These are phyloP conservation scores for Aradophagus sp. DNA, from an alignment of 1,140 invertebrate genomes.

Conservation along the genomic window DNA sequence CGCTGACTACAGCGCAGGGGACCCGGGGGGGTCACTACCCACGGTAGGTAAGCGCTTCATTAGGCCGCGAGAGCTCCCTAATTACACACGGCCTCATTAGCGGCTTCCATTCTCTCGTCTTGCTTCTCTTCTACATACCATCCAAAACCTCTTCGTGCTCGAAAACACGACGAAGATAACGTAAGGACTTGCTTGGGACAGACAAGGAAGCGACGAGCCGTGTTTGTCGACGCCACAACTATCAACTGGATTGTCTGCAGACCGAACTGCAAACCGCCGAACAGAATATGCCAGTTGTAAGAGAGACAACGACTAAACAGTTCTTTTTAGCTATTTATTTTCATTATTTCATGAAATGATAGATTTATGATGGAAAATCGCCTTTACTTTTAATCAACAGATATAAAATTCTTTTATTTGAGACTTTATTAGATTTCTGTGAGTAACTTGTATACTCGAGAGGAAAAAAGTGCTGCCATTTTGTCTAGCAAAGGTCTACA, in stretches of 20 bases:
- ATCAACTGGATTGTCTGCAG: slow-evolving; percentile 49
- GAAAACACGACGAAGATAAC: slow-evolving; percentile 14
- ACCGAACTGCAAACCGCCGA: slow-evolving; percentile 52
- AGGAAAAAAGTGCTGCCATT: too few relatives aligned
- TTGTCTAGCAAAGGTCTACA: too few relatives aligned
- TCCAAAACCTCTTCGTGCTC: slow-evolving; percentile 46
- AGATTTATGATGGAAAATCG: too few relatives aligned
- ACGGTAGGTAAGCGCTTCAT: slow-evolving; percentile 75
- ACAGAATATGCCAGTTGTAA: slow-evolving; percentile 39
- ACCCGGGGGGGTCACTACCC: slow-evolving; percentile 60
- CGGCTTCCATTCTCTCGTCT: slow-evolving; percentile 66
- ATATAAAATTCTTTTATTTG: too few relatives aligned
- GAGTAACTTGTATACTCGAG: too few relatives aligned
- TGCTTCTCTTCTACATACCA: slow-evolving; percentile 52
- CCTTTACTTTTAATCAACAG: too few relatives aligned
- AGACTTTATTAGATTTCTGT: too few relatives aligned
- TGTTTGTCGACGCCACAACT: slow-evolving; percentile 52
- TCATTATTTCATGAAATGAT: too few relatives aligned
- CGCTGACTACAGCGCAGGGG: slow-evolving; percentile 18
- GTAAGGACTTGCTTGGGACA: neutral
- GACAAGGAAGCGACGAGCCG: slow-evolving; percentile 21
- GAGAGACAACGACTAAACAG: slow-evolving; percentile 18
- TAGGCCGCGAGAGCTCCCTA: slow-evolving; percentile 75
- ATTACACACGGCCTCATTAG: slow-evolving; percentile 76
- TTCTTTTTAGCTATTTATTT: too few relatives aligned